Base-by-base conservation (phyloP, 1,140 invertebrate species). In the Drosophila watanabei region DNA sequence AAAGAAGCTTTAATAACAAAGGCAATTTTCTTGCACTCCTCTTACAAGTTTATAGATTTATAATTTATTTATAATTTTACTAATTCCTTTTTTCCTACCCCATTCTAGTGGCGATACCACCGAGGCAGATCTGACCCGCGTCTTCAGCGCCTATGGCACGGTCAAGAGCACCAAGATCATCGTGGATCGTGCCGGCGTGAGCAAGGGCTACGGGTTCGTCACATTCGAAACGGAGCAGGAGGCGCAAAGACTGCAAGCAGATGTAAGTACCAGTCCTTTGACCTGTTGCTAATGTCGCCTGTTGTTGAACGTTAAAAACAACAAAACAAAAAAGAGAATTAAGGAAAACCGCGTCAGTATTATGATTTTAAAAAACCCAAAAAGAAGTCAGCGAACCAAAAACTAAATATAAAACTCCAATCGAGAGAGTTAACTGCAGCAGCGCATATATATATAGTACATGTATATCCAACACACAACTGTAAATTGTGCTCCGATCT, bases 121-220 rank as follows among this genome's bases (percentile, higher is more conserved):
- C 51, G 97, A 98, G 94, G 95, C 96, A 43, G 97, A 98, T 93
- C 93, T 98, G 71, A 95, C 96, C 93, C 96, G 97, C 85, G 95
- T 98, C 39, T 98, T 98, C 93, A 97, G 96, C 48, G 95, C 95
- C 35, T 99, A 98, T 94, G 98, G 98, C 14, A 97, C 97, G 52
- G 98, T 99, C 3, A 98, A 97, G 87, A 97, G 97, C 37, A 97
- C 97, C 33, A 98, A 99, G 94, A 99, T 99, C 75, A 99, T 99
- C 82, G 96, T 96, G 80, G 98, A 99, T 93, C 94, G 98, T 81
- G 97, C 97, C 75, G 98, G 98, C 5, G 97, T 98, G 2, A 98
- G 98, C 41, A 98, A 98, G 94, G 98, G 98, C 51, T 98, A 98
- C 86, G 98, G 97, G 6, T 98, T 99, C 94, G 97, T 99, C 48